Conservation (phyloP, 2,797 vertebrate genomes). For the Melanotaenia pygmaea region DNA sequence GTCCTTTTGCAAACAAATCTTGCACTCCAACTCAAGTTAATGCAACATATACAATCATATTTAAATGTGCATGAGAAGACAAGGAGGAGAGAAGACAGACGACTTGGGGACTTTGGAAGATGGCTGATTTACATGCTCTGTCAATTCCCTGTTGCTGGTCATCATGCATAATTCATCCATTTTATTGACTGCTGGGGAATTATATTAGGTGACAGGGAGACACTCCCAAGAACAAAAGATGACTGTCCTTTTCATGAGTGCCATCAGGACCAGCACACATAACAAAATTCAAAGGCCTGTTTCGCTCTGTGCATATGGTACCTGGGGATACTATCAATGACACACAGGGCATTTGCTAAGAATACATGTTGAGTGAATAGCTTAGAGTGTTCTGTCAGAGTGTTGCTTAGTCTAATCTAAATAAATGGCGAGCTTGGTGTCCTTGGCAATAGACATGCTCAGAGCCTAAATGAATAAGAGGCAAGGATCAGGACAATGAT, state of each 20-base stretch:
- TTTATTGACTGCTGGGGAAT: conserved; percentile 79
- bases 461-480: conserved; percentile 34
- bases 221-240: conserved; percentile 73
- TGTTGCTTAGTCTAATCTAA: conserved; percentile 41
- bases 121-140: conserved; percentile 79
- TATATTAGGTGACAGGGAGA: conserved; percentile 77
- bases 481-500: conserved; percentile 8
- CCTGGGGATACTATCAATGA: conserved; percentile 36
- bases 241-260: conserved; percentile 70
- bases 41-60: conserved; percentile 67
- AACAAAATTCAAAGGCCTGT: conserved; percentile 25
- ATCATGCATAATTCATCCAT: conserved; percentile 80
- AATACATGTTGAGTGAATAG: conserved; percentile 33
- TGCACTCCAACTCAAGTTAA: conserved; percentile 53
- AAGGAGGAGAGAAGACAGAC: conserved; percentile 53
- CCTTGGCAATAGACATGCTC: conserved; percentile 35
- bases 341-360: conserved; percentile 12
- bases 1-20: conserved; percentile 61
- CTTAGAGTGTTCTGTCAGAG: conserved; percentile 27
- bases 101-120: conserved; percentile 53
- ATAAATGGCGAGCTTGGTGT: conserved; percentile 39
- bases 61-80: conserved; percentile 67
- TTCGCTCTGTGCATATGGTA: conserved; percentile 7
- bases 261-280: conserved; percentile 40
- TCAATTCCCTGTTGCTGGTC: conserved; percentile 67